phyloP scores from a whole-genome alignment of 2,113 vertebrate genomes.

The Percina caprodes region DNA sequence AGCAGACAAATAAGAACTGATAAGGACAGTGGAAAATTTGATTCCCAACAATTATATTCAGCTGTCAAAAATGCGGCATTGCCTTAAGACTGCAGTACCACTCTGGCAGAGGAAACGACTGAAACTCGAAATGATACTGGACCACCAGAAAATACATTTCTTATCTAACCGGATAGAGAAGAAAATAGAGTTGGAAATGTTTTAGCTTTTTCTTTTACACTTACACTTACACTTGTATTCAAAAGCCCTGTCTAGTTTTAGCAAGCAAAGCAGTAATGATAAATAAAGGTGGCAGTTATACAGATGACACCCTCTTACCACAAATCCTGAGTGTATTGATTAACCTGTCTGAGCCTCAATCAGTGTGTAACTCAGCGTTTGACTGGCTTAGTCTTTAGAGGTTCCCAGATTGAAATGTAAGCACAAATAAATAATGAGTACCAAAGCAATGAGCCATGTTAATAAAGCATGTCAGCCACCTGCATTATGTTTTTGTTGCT shows the following conservation, averaged over 20 bases:
- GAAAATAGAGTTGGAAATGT: not conserved
- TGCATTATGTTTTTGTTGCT: not conserved
- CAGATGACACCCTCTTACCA: constrained; percentile 22
- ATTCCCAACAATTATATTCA: constrained; percentile 18
- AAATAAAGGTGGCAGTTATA: constrained; percentile 53
- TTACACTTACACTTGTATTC: not conserved
- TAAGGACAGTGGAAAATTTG: constrained; percentile 40
- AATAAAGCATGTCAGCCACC: constrained; percentile 21
- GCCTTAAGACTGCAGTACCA: not conserved
- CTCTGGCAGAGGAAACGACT: not conserved
- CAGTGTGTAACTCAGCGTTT: constrained; percentile 46
- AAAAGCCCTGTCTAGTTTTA: constrained; percentile 8
- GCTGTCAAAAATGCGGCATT: constrained; percentile 29
- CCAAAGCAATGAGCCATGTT: constrained; percentile 13
- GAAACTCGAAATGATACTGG: not conserved
- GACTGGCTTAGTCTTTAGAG: constrained; percentile 49
- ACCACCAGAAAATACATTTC: not conserved
- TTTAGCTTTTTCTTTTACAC: not conserved
- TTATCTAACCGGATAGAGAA: not conserved
- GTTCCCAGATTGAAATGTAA: constrained; percentile 46
- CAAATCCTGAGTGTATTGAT: constrained; percentile 63
- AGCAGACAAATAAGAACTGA: constrained; percentile 29
- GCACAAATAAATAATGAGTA: constrained; percentile 49
- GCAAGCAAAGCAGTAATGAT: constrained; percentile 3
- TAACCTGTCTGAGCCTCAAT: constrained; percentile 50